Conservation (phyloP, 2,113 vertebrate genomes). For the Oreochromis tanganicae region DNA sequence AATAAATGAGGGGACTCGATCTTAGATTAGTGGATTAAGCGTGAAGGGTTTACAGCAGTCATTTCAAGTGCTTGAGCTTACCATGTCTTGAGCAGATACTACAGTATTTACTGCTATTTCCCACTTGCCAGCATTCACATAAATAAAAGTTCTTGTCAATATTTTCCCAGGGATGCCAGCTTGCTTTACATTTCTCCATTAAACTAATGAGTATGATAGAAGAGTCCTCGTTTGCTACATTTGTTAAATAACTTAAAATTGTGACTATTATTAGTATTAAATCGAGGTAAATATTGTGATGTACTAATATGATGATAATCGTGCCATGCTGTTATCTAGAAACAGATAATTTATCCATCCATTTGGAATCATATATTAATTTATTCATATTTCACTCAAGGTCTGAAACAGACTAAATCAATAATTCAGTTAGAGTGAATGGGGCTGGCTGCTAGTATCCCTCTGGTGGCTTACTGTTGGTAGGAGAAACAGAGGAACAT, state of each 20-base stretch:
- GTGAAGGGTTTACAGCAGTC: not conserved
- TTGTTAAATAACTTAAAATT: not conserved
- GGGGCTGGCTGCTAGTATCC: constrained; percentile 8
- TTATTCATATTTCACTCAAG: constrained; percentile 50
- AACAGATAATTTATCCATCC: constrained; percentile 2
- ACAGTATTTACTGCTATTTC: not conserved
- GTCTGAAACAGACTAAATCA: constrained; percentile 30
- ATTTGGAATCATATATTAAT: constrained; percentile 22
- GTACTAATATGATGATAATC: not conserved
- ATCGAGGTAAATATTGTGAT: not conserved
- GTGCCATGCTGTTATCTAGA: not conserved
- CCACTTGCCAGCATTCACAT: not conserved
- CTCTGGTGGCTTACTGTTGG: constrained; percentile 1
- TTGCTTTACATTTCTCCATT: not conserved
- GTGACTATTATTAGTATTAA: not conserved
- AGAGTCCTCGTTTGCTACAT: not conserved
- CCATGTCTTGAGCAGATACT: not conserved
- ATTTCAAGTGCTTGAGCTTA: not conserved
- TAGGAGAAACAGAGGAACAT: not conserved
- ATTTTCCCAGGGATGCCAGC: not conserved
- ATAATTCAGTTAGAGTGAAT: constrained; percentile 45
- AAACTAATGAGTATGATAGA: not conserved
- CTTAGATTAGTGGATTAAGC: not conserved
- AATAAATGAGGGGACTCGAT: not conserved
- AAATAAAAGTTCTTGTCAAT: not conserved